Conservation (phyloP, 2,888 invertebrate species). For the Epinotia ramella region DNA sequence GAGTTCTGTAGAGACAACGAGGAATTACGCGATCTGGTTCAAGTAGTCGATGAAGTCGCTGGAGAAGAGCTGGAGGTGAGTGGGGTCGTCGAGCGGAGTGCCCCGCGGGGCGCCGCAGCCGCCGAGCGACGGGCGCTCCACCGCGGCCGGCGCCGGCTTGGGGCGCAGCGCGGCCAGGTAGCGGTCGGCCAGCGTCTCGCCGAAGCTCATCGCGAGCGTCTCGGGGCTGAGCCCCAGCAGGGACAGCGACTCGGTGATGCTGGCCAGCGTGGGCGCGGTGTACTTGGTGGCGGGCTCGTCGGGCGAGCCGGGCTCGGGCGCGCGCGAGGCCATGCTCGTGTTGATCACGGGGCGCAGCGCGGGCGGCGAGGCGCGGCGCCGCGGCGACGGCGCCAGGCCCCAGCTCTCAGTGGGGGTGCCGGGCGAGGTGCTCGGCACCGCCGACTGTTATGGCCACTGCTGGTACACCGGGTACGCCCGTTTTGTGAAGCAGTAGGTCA, state of each 20-base stretch:
- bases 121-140: conserved; percentile 52
- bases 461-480: conserved; percentile 88
- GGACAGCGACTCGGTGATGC: conserved; percentile 78
- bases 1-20: conserved; percentile 62
- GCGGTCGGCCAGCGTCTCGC: conserved; percentile 79
- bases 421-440: conserved; percentile 87
- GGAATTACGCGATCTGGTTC: conserved; percentile 84
- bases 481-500: conserved; percentile 93
- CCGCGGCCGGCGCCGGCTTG: conserved; percentile 64
- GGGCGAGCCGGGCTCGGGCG: conserved; percentile 57
- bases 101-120: conserved; percentile 66
- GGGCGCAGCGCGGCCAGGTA: conserved; percentile 76
- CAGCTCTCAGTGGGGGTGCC: conserved; percentile 80
- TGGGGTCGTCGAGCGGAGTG: conserved; percentile 63
- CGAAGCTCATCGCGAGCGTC: conserved; percentile 76
- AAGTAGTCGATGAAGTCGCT: conserved; percentile 87
- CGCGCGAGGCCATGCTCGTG: conserved; percentile 80
- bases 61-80: conserved; percentile 85
- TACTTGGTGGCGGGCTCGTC: conserved; percentile 65
- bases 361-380: conserved; percentile 76
- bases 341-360: conserved; percentile 80
- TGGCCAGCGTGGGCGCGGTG: conserved; percentile 68
- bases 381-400: conserved; percentile 73
- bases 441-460: conserved; percentile 95
- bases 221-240: conserved; percentile 77